Evolutionary conservation across 2,888 invertebrate genomes (phyloP).

Genomic region (Lucinisca nassula): DNA sequence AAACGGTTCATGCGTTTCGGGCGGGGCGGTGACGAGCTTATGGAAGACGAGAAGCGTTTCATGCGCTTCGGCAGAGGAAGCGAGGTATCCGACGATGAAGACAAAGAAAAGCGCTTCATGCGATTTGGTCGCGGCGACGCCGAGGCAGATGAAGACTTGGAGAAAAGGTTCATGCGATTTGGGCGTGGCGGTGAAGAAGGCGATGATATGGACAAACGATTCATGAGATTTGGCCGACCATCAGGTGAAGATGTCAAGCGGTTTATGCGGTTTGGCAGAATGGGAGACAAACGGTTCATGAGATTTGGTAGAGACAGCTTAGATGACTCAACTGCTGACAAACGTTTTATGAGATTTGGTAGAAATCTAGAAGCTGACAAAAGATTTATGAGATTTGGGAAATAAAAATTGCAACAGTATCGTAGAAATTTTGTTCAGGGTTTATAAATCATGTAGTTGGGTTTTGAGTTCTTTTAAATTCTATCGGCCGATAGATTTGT

Average conservation of each 20-base stretch:
- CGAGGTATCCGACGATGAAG: constrained; percentile 46
- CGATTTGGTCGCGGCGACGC: constrained; percentile 71
- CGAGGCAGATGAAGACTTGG: constrained; percentile 57
- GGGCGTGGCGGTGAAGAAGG: constrained; percentile 59
- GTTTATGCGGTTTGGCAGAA: constrained; percentile 77
- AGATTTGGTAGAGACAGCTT: constrained; percentile 74
- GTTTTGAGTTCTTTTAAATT: constrained; percentile 57
- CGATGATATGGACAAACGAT: constrained; percentile 68
- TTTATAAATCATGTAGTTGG: neutral
- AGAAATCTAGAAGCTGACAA: constrained; percentile 65
- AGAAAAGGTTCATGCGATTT: constrained; percentile 81
- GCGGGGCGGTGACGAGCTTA: constrained; percentile 11
- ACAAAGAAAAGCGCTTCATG: constrained; percentile 74
- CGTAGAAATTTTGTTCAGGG: constrained; percentile 1
- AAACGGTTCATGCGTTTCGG: constrained; percentile 80
- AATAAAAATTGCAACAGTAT: neutral
- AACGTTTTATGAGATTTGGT: constrained; percentile 81
- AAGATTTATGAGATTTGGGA: constrained; percentile 77
- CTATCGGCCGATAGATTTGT: constrained; percentile 32
- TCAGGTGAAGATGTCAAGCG: constrained; percentile 50
- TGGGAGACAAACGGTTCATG: constrained; percentile 78
- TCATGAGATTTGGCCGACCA: constrained; percentile 73
- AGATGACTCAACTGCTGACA: constrained; percentile 65
- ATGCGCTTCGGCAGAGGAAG: constrained; percentile 68
- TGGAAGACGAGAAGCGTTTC: constrained; percentile 67